Percentiles rank a stretch among this genome's conserved stretches.
Evolutionary conservation across 2,113 vertebrate species (phyloP).

Genomic region (Catagonus wagneri): DNA sequence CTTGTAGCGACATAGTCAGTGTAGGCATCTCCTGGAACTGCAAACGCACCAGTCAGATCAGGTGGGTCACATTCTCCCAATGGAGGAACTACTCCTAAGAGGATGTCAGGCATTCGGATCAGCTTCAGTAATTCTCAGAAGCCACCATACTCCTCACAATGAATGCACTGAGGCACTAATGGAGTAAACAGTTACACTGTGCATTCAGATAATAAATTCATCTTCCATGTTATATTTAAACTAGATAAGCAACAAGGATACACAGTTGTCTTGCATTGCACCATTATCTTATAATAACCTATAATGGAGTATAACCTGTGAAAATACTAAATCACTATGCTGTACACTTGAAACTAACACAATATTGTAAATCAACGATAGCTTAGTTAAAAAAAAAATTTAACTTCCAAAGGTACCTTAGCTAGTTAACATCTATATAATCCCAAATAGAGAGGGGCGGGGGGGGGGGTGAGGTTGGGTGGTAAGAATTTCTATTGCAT

Average conservation of each 20-base stretch:
- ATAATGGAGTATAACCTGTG: not conserved
- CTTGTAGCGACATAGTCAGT: slow-evolving; percentile 97
- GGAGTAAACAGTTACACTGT: not conserved
- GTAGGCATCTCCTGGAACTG: slow-evolving; percentile 95
- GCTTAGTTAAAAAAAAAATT: not conserved
- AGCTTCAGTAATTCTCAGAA: not conserved
- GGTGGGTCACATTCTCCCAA: not conserved
- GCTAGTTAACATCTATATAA: not conserved
- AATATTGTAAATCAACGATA: not conserved
- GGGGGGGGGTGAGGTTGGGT: rapidly evolving
- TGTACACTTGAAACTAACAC: not conserved
- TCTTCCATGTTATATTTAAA: not conserved
- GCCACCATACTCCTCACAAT: not conserved
- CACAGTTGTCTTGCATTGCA: not conserved
- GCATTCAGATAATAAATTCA: not conserved
- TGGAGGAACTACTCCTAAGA: not conserved
- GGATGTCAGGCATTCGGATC: not conserved
- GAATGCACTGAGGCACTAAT: rapidly evolving
- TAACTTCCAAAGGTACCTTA: not conserved
- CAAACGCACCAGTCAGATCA: slow-evolving; percentile 41
- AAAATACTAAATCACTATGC: not conserved
- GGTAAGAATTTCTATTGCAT: not conserved
- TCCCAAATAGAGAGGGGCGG: rapidly evolving
- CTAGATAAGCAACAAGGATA: not conserved
- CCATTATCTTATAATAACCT: not conserved